Base-by-base conservation (phyloP, 2,113 vertebrate species). In the Caretta caretta region DNA sequence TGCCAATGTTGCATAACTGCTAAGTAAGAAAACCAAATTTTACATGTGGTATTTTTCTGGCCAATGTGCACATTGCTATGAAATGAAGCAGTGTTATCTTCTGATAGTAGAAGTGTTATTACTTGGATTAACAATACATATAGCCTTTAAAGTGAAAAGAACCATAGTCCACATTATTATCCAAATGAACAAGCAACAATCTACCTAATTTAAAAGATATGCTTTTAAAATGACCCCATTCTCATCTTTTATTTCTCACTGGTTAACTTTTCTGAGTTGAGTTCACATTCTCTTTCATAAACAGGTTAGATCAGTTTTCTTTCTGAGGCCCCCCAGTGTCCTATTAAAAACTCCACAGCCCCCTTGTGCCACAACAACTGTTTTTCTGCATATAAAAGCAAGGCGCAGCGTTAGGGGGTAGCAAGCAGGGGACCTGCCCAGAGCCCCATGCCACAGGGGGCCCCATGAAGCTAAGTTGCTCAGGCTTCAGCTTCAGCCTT, bases 111-210 rank as follows among this genome's bases (percentile, higher is more conserved):
- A 83, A 42, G 14, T 76, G 20, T 75, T 65, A 76, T 80, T 62
- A 48, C 59, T 31, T 62, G 27, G 53, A 54, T 54, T 20, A 54
- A 54, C 29, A 62, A 62, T 62, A 31, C 29, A 62, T 31, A 35
- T 31, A 62, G 29, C 59, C 31, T 31, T 62, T 31, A 35, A 31
- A 4, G 62, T 86, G 31, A 87, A 80, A 82, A 49, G 29, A 54
- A 11, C 8, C 3, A 3, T 5, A 29, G 50, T n/a, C 81, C 76
- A 57, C 0, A 0, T 12, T 80, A 0, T 12, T 80, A 85, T 50
- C 46, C 35, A 90, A 94, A 85, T 46, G 85, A 93, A 86, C 50
- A 86, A 31, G 24, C 50, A 87, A 90, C 11, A 69, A 57, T 85
- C 72, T 90, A 46, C 54, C 46, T 87, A 24, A 80, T 20, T 78